Evolutionary conservation across 92 coral and sea anemone species (phyloP), one percentile per base, ranked within the genome.

Genomic region (Phymanthus crucifer): DNA sequence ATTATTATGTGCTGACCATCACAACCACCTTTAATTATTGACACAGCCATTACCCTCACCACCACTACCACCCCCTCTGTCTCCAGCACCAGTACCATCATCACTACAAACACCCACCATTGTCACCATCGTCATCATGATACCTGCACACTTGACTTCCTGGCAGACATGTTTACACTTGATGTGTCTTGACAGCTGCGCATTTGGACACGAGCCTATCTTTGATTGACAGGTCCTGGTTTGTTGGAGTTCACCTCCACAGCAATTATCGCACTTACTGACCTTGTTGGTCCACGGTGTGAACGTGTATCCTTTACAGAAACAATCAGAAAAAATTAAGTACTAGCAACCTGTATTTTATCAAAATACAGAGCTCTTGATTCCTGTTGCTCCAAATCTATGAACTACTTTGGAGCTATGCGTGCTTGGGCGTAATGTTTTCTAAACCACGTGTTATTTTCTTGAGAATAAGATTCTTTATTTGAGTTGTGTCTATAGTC

Each of bases 131-230:
- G 14, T 9, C 78, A 8, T 11, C 27, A 40, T 29, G 19, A 26
- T 72, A 72, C 76, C 84, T 72, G 36, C 61, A 58, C 84, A 80
- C 36, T 80, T 26, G 24, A 71, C 84, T 19, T 72, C 37, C 37
- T 18, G 4, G 38, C 84, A 80, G 23, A 80, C 84, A 27, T 80
- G 76, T 17, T 57, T 72, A 40, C 84, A 80, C 38, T 40, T 80
- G 57, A 80, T 72, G 38, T 24, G 27, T 26, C 84, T 54, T 50
- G 40, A 16, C 32, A 71, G 23, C 70, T 69, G 77, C 52, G 77
- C 76, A 21, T 56, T 58, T 19, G 78, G 32, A 40, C 84, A 80
- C 56, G 7, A 3, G 57, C 78, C 78, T 35, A 72, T 23, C 27
- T 24, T 34, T 4, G 84, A 71, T 14, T 40, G 72, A 43, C 84